These are phyloP conservation scores for Xiphophorus birchmanni DNA, from an alignment of 2,797 vertebrate species.

Conservation along the genomic window DNA sequence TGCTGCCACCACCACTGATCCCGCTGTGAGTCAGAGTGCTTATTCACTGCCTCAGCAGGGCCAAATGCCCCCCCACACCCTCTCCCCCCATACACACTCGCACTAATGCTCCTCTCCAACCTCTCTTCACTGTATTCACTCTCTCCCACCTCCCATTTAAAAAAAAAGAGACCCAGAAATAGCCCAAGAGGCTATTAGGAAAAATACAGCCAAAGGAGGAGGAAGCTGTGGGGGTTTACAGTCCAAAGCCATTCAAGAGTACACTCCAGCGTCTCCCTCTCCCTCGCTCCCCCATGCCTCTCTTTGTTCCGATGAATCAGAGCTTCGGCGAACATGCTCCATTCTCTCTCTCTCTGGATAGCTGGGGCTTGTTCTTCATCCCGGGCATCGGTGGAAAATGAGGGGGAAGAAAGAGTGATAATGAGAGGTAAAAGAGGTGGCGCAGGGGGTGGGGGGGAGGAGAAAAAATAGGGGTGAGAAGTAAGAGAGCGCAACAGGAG, in stretches of 20 bases:
- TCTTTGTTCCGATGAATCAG: slow-evolving; percentile 72
- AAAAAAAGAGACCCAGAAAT: slow-evolving; percentile 64
- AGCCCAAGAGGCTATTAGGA: slow-evolving; percentile 76
- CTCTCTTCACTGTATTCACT: slow-evolving; percentile 48
- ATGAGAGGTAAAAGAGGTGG: slow-evolving; percentile 23
- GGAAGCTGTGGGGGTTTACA: slow-evolving; percentile 63
- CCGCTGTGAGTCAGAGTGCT: slow-evolving; percentile 64
- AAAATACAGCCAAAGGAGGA: slow-evolving; percentile 66
- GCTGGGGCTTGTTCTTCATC: slow-evolving; percentile 48
- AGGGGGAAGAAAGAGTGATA: slow-evolving; percentile 33
- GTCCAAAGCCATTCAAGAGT: slow-evolving; percentile 71
- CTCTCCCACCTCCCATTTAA: slow-evolving; percentile 61
- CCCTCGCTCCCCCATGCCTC: slow-evolving; percentile 35
- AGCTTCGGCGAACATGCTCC: slow-evolving; percentile 67
- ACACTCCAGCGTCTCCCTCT: slow-evolving; percentile 53
- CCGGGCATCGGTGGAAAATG: slow-evolving; percentile 49
- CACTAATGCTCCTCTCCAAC: slow-evolving; percentile 17
- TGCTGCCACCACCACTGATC: slow-evolving; percentile 39
- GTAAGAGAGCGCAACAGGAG: slow-evolving; percentile 34
- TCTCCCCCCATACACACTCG: slow-evolving; percentile 14
- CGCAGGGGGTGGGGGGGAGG: too few species aligned
- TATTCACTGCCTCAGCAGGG: slow-evolving; percentile 59
- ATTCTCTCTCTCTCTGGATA: slow-evolving; percentile 57
- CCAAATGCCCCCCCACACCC: slow-evolving; percentile 29
- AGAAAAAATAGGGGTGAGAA: slow-evolving; percentile 8